These are phyloP conservation scores for Aphyosemion australe DNA, from an alignment of 2,113 vertebrate genomes.

Conservation along the genomic window DNA sequence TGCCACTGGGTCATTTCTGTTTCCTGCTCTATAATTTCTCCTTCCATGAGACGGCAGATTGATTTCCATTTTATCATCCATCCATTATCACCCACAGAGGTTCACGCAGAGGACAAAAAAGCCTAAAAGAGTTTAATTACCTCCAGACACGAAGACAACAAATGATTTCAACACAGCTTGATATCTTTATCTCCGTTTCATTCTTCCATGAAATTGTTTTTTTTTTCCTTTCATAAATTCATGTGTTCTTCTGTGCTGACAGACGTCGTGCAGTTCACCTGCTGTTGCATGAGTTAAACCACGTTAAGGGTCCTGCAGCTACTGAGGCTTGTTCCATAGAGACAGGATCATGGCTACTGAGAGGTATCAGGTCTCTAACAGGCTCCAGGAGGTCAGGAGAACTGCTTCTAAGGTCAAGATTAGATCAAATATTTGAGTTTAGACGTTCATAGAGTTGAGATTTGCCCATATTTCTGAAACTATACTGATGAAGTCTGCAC, in stretches of 20 bases:
- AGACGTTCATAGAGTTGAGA: neutral
- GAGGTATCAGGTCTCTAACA: constrained; percentile 15
- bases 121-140: constrained; percentile 46
- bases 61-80: constrained; percentile 26
- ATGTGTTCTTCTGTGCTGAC: neutral
- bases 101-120: constrained; percentile 26
- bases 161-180: constrained; percentile 33
- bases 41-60: constrained; percentile 25
- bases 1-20: neutral
- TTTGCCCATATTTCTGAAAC: neutral
- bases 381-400: neutral
- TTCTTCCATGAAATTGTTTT: too few relatives aligned
- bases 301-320: neutral
- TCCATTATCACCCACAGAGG: constrained; percentile 41
- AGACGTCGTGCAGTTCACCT: constrained; percentile 41
- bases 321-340: constrained; percentile 16
- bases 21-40: constrained; percentile 24
- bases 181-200: constrained; percentile 19
- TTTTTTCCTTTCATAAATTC: constrained; percentile 25
- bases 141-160: constrained; percentile 4
- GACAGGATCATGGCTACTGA: constrained; percentile 9
- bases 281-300: constrained; percentile 33
- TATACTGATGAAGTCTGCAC: neutral
- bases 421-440: neutral
- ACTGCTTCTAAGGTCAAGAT: constrained; percentile 9